Base-by-base conservation (phyloP, 2,797 vertebrate species). In the Bucorvus abyssinicus region DNA sequence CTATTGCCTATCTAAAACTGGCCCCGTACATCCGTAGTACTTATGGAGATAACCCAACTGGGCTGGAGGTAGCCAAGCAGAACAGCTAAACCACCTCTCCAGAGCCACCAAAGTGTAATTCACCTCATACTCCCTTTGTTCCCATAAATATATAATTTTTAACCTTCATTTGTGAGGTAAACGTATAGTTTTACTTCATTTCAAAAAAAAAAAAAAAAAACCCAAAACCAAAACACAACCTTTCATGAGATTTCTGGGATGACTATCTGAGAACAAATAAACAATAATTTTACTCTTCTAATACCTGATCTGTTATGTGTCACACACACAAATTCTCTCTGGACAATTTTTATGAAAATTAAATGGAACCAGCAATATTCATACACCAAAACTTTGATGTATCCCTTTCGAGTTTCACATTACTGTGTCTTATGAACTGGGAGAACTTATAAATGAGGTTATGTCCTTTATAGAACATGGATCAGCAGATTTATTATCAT, bases 1-100 rank as follows among this genome's bases (percentile, higher is more conserved):
- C 18, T 6, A 7, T 8, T 1, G 4, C 16, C 38, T 47, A 6
- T 3, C 20, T 10, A 24, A 53, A 44, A 21, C 15, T 9, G 27
- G 14, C 17, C 20, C 30, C 27, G 89, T 49, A 42, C 3, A 20
- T 36, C 52, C 40, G 8, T 20, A 36, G 16, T 1, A 4, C 36
- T 5, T 14, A 3, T 2, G 23, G 53, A 64, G 24, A 13, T 11
- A 67, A 80, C 12, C 18, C 69, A 83, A 0, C 22, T 3, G 1
- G 32, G 23, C 23, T 81, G 75, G 30, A 78, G 11, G 30, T 1
- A 81, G 36, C 49, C 60, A 63, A 81, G 56, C 5, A 56, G n/a
- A 73, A 29, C 22, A 64, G 26, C n/a, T 60, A 56, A 79, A n/a
- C 14, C 40, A 21, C 5, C 2, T 29, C 55, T 75, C 27, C 32